Conservation (phyloP, 2,797 vertebrate genomes). For the Leptatherina wallacei region DNA sequence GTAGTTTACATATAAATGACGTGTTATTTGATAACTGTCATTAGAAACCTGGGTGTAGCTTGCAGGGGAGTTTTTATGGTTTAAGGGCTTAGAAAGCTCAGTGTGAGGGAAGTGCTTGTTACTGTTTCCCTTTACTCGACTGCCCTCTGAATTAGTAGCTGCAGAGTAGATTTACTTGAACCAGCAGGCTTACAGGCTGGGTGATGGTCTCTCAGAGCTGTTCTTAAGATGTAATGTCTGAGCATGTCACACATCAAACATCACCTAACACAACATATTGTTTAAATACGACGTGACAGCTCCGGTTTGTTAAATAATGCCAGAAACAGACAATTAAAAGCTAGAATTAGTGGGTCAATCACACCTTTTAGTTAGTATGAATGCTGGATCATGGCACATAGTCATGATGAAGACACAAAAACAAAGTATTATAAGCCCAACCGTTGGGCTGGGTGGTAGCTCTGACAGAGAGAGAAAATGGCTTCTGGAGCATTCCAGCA, state of each 20-base stretch:
- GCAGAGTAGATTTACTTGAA: background rate
- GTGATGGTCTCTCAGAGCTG: background rate
- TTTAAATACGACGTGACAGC: too few relatives aligned
- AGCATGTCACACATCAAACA: background rate
- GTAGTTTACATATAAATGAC: background rate
- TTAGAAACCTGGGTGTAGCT: background rate
- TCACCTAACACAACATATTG: background rate
- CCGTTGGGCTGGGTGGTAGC: background rate
- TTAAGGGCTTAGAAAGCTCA: constrained; percentile 3
- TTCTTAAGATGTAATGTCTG: background rate
- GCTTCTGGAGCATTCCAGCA: constrained; percentile 47
- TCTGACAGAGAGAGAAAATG: background rate
- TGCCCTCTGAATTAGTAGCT: background rate
- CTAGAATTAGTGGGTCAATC: too few relatives aligned
- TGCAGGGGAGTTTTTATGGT: constrained; percentile 20
- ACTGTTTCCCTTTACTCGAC: background rate
- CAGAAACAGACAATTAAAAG: too few relatives aligned
- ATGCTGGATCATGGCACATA: too few relatives aligned
- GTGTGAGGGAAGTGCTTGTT: constrained; percentile 4
- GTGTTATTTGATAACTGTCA: background rate
- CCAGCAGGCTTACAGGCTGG: background rate
- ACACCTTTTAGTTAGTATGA: too few relatives aligned
- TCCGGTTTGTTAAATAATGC: too few relatives aligned
- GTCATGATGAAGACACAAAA: background rate
- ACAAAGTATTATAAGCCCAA: background rate